A percentile compares a stretch with the other conserved stretches of the same genome.
Conservation (phyloP, 2,113 vertebrate species). For the Malaclemys terrapin region DNA sequence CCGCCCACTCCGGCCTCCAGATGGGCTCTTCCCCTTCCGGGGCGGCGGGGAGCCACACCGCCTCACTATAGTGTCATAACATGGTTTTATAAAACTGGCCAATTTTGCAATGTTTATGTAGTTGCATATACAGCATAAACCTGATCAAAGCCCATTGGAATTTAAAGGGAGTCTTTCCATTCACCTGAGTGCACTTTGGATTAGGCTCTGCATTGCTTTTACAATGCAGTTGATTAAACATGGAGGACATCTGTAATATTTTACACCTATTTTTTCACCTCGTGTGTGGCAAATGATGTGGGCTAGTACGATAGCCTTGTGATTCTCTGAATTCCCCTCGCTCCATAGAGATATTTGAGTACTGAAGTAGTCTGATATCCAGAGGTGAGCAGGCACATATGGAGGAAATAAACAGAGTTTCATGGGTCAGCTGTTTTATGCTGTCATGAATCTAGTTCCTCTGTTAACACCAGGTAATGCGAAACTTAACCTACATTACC, state of each 20-base stretch:
- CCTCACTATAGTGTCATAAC: not conserved
- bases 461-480: not conserved
- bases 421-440: not conserved
- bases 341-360: not conserved
- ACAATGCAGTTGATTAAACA: not conserved
- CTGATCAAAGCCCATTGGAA: not conserved
- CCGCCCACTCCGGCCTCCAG: too few species aligned
- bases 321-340: not conserved
- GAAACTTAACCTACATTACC: not conserved
- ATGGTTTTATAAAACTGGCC: not conserved
- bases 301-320: not conserved
- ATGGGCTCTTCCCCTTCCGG: too few species aligned
- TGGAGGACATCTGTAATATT: fast-evolving
- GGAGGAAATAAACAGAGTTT: not conserved
- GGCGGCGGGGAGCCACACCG: too few species aligned
- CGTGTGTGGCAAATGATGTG: fast-evolving
- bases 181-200: fast-evolving
- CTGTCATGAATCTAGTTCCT: not conserved
- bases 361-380: not conserved
- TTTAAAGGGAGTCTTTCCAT: not conserved
- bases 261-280: not conserved
- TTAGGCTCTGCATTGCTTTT: not conserved
- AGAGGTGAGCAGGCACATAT: not conserved
- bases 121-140: not conserved
- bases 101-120: not conserved